Base-by-base conservation (phyloP, 2,888 invertebrate genomes). In the Ceratothoa steindachneri region DNA sequence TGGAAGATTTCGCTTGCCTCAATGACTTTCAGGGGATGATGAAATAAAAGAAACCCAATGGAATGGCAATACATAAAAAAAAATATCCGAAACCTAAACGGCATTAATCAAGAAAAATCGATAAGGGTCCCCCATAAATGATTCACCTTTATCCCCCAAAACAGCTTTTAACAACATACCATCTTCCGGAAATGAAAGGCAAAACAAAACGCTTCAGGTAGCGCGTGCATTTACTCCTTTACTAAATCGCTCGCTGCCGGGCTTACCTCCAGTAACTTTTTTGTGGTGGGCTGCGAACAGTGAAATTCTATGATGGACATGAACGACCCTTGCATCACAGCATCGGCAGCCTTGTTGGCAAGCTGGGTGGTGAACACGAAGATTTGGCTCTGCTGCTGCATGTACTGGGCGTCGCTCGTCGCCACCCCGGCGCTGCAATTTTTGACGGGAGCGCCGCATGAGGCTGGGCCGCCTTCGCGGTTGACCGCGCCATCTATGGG, bases 311-410 rank as follows among this genome's bases (percentile, higher is more conserved):
- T 93, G 81, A 97, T 96, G 69, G 93, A 93, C 82, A 92, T 91
- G 85, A 90, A 95, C 82, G 93, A 93, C 1, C 95, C 93, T 78
- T 91, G 91, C 77, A 94, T 86, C 15, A 97, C 96, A 15, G 93
- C 90, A 82, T 97, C 96, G 0, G 97, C 97, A 3, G 95, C 96
- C 83, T 94, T 92, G 85, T 97, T 97, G 2, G 97, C 97, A 85
- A 96, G 86, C 82, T 90, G 87, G 7, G 97, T 97, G 27, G 95
- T 94, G 87, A 97, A 97, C 81, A 97, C 97, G 88, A 96, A 97
- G 84, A 97, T 95, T 85, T 97, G 96, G 86, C 94, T 96, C 86
- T 97, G 96, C 86, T 97, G 96, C 87, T 95, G 94, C 92, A 92
- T 91, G 82, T 91, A 92, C 83, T 90, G 90, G 81, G 92, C 91